These are phyloP conservation scores for Drosophila nigromelanica DNA, from an alignment of 1,140 invertebrate genomes.

Conservation along the genomic window DNA sequence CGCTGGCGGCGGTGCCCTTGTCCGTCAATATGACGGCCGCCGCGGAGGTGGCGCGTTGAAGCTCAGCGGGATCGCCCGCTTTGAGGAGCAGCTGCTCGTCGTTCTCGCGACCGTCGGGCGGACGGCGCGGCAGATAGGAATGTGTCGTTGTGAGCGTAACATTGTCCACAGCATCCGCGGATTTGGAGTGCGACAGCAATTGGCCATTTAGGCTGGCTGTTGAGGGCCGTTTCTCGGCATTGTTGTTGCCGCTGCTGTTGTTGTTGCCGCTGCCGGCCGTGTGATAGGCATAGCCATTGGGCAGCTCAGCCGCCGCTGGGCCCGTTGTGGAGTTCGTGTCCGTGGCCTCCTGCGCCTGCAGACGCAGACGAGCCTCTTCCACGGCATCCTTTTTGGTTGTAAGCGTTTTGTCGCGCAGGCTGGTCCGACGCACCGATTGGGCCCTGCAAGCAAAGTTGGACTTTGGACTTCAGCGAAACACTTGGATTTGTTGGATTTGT, in stretches of 20 bases:
- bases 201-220: conserved; percentile 61
- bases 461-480: background rate
- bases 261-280: conserved; percentile 33
- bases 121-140: conserved; percentile 83
- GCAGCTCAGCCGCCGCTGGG: conserved; percentile 32
- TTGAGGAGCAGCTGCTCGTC: conserved; percentile 84
- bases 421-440: conserved; percentile 96
- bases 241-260: conserved; percentile 42
- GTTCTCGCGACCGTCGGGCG: conserved; percentile 91
- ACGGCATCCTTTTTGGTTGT: conserved; percentile 97
- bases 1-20: conserved; percentile 84
- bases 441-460: conserved; percentile 84
- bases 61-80: conserved; percentile 38
- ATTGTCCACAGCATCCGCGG: conserved; percentile 67
- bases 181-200: conserved; percentile 68
- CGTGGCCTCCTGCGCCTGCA: conserved; percentile 87
- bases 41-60: conserved; percentile 74
- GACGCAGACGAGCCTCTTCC: conserved; percentile 92
- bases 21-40: conserved; percentile 73
- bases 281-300: conserved; percentile 67
- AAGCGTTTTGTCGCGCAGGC: conserved; percentile 96
- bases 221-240: conserved; percentile 66
- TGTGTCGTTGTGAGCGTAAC: conserved; percentile 77
- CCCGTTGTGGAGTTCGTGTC: conserved; percentile 38
- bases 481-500: background rate